These are phyloP conservation scores for Drosophila auraria DNA, from an alignment of 1,140 invertebrate species.

Conservation along the genomic window DNA sequence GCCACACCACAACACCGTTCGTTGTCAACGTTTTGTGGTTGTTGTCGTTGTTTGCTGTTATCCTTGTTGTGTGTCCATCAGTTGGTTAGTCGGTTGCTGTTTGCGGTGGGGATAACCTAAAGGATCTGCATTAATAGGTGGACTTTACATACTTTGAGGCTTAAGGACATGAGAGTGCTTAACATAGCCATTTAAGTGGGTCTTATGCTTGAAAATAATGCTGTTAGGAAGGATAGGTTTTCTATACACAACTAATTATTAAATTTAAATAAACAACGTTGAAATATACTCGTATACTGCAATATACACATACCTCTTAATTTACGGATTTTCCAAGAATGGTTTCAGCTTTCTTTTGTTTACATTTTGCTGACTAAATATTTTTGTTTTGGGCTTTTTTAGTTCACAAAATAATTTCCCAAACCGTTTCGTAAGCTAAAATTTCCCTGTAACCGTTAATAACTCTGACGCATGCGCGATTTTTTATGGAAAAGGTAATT, in stretches of 20 bases:
- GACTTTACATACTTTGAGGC: slow-evolving; percentile 6
- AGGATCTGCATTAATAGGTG: slow-evolving; percentile 44
- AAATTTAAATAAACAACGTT: too few relatives aligned
- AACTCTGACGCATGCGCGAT: slow-evolving; percentile 40
- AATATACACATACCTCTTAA: not conserved
- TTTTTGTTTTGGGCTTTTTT: slow-evolving; percentile 70
- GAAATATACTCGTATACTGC: too few relatives aligned
- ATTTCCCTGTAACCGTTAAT: slow-evolving; percentile 52
- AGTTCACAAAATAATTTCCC: slow-evolving; percentile 2
- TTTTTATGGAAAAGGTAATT: slow-evolving; percentile 26
- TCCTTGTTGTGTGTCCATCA: slow-evolving; percentile 50
- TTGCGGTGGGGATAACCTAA: slow-evolving; percentile 55
- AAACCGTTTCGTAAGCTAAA: slow-evolving; percentile 45
- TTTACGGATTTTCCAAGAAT: not conserved
- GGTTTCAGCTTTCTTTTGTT: slow-evolving; percentile 29
- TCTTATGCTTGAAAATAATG: not conserved
- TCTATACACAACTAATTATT: too few relatives aligned
- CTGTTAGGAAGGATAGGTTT: not conserved
- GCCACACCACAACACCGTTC: slow-evolving; percentile 39
- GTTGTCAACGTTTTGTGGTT: slow-evolving; percentile 49
- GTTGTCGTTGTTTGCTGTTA: slow-evolving; percentile 42
- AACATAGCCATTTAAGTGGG: not conserved
- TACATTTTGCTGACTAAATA: slow-evolving; percentile 39
- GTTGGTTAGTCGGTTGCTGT: slow-evolving; percentile 60
- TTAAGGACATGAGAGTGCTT: slow-evolving; percentile 9